Percentiles rank a stretch among this genome's conserved stretches.
phyloP scores from a whole-genome alignment of 2,888 invertebrate species.

The Hesperia comma region DNA sequence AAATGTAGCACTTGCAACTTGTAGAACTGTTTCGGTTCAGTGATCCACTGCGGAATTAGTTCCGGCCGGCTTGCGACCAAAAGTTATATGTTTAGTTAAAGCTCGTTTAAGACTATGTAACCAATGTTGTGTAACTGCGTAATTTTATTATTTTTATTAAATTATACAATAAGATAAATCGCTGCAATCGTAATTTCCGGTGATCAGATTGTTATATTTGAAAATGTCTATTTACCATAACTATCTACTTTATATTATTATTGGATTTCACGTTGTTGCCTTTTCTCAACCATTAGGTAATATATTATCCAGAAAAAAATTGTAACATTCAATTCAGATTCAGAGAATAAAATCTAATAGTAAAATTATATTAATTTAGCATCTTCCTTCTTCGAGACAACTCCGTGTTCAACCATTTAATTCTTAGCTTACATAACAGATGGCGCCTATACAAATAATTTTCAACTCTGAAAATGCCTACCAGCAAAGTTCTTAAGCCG shows the following conservation, averaged over 20 bases:
- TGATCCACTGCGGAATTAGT: constrained; percentile 24
- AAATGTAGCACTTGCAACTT: constrained; percentile 15
- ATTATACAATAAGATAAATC: too few relatives aligned
- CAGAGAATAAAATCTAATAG: too few relatives aligned
- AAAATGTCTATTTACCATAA: too few relatives aligned
- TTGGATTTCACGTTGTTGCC: too few relatives aligned
- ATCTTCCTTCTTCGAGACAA: background rate
- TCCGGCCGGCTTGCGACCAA: constrained; percentile 15
- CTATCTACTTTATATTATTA: too few relatives aligned
- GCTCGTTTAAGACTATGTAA: constrained; percentile 4
- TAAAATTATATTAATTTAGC: too few relatives aligned
- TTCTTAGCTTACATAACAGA: constrained; percentile 8
- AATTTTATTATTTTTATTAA: too few relatives aligned
- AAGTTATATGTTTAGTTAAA: constrained; percentile 18
- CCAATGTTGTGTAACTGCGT: background rate
- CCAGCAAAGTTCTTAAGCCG: background rate
- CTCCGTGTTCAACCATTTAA: background rate
- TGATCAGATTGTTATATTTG: too few relatives aligned
- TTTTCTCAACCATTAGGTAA: too few relatives aligned
- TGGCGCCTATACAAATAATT: constrained; percentile 18
- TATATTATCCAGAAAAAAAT: background rate
- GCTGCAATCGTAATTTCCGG: too few relatives aligned
- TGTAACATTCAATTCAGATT: too few relatives aligned
- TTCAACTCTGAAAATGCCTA: constrained; percentile 6
- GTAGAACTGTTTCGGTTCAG: constrained; percentile 21